Evolutionary conservation across 2,113 vertebrate genomes (phyloP), one percentile per base, ranked within the genome.

Genomic region (Glareola pratincola): DNA sequence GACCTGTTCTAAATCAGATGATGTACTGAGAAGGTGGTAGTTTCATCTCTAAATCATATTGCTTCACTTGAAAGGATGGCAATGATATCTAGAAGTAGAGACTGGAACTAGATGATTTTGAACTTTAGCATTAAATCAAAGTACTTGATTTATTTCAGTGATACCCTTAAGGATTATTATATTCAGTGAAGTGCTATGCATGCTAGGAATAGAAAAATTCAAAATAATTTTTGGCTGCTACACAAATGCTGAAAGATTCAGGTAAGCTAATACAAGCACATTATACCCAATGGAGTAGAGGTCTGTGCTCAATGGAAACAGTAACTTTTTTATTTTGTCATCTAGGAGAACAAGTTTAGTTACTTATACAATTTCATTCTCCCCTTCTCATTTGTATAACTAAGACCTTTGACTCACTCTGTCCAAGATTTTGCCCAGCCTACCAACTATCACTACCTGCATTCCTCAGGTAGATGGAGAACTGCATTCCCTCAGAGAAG

Each of bases 91-190:
- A 72, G 26, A 94, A 95, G 79, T 76, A 75, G 84, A 86, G 90
- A 88, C 81, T 90, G 69, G 73, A 93, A 95, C 69, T 68, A 77
- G 91, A 89, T 39, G 66, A 62, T 89, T 97, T 85, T 74, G 87
- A 97, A 97, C 57, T 86, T 57, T 21, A 91, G 68, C 50, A 85
- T 91, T 96, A 97, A 96, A 97, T 94, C 96, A 82, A 84, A 94
- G 62, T 34, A 63, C 63, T 77, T 90, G 75, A 94, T 97, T 95
- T 95, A 96, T 95, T 88, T 94, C 84, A 86, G 57, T 23, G 41
- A 80, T 51, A 71, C 6, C 78, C 81, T 26, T 68, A 43, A n/a
- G 39, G 47, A 81, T 48, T 88, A 83, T 64, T 92, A 39, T 79
- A 34, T 77, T 62, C 43, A 59, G 41, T 71, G 39, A 85, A 80